These are phyloP conservation scores for Tyria jacobaeae DNA, from an alignment of 2,888 invertebrate genomes.

Conservation along the genomic window DNA sequence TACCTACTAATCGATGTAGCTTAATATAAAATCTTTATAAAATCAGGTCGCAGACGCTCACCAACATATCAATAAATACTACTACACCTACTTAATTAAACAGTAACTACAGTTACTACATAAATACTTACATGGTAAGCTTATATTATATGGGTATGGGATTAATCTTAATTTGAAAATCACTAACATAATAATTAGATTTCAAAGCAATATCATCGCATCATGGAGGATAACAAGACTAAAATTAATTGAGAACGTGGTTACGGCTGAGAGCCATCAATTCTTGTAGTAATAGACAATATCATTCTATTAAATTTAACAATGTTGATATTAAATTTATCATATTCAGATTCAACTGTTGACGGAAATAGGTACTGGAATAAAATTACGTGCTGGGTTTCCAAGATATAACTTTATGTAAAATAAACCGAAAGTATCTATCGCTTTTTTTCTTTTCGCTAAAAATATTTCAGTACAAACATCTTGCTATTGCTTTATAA, in stretches of 20 bases:
- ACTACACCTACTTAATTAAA: neutral
- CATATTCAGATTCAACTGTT: conserved; percentile 10
- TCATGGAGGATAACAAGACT: conserved; percentile 22
- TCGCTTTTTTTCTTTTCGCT: neutral
- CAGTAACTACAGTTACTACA: neutral
- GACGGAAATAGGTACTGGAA: neutral
- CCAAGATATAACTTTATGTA: neutral
- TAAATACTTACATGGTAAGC: conserved; percentile 14
- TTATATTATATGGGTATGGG: conserved; percentile 17
- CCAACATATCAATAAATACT: neutral
- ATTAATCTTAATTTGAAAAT: conserved; percentile 29
- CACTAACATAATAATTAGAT: conserved; percentile 36
- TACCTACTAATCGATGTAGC: neutral
- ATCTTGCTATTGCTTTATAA: too few relatives aligned
- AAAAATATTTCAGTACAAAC: neutral
- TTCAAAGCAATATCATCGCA: conserved; percentile 22
- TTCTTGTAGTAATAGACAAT: conserved; percentile 26
- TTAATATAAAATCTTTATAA: neutral
- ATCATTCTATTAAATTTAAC: conserved; percentile 32
- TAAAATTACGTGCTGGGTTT: neutral
- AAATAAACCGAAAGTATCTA: neutral
- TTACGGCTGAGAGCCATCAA: conserved; percentile 3
- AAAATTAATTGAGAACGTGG: conserved; percentile 27
- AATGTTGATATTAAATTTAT: conserved; percentile 61
- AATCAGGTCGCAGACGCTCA: neutral